Conservation (phyloP, 2,888 invertebrate species). For the Orchesellides sinensis region DNA sequence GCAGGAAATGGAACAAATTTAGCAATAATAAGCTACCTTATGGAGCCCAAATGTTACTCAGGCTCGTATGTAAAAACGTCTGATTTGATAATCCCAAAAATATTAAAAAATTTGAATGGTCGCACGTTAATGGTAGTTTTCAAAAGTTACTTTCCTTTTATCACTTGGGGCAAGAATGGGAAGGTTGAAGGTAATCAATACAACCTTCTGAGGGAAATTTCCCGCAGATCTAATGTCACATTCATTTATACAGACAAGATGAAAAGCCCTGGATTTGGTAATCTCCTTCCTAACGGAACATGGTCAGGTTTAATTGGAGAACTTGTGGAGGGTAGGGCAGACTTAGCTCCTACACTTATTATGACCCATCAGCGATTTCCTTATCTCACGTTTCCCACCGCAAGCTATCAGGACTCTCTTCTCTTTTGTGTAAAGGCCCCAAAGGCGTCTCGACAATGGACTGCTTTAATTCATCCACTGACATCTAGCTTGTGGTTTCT, state of each 20-base stretch:
- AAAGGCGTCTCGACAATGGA: constrained; percentile 1
- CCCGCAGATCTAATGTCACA: neutral
- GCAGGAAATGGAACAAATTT: too few relatives aligned
- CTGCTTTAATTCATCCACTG: constrained; percentile 26
- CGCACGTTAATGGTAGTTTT: neutral
- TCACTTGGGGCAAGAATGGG: neutral
- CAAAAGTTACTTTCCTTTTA: constrained; percentile 1
- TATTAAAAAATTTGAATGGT: neutral
- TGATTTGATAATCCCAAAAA: neutral
- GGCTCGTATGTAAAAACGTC: neutral
- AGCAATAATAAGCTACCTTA: constrained; percentile 5
- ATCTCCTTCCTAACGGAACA: neutral
- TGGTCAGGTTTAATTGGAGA: constrained; percentile 30
- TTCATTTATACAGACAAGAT: neutral
- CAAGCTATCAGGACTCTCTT: neutral
- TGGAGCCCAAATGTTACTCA: constrained; percentile 2
- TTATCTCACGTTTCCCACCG: neutral
- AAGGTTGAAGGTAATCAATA: neutral
- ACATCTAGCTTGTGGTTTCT: constrained; percentile 11
- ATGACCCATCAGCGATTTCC: neutral
- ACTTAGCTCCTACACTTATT: neutral
- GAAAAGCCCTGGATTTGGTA: constrained; percentile 21
- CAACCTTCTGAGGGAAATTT: constrained; percentile 1
- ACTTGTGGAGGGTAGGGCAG: neutral
- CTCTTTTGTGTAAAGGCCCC: constrained; percentile 12